Base-by-base conservation (phyloP, 2,797 vertebrate genomes). In the Peromyscus nudipes region DNA sequence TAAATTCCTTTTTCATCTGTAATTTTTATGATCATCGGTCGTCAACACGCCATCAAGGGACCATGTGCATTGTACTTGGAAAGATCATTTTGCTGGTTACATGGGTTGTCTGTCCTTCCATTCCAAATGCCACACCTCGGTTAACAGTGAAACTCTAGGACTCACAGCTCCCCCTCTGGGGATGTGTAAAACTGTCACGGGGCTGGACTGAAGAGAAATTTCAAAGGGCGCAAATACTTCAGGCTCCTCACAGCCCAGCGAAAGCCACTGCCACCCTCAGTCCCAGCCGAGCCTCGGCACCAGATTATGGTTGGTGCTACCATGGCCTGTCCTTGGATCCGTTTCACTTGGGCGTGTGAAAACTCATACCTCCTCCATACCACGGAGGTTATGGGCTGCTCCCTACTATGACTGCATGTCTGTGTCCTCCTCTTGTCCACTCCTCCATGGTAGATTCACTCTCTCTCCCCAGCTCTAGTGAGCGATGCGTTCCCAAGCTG, bases 21-120 rank as follows among this genome's bases (percentile, higher is more conserved):
- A 75, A 94, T 40, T 96, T 91, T 95, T 95, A 82, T 62, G 37
- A 91, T 23, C 62, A 71, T 57, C 5, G 23, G 10, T 96, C 77
- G 92, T 82, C n/a, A 81, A 75, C 55, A 91, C 97, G 69, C n/a
- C 73, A 60, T 52, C 55, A 62, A 82, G 89, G 27, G 34, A 52
- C 34, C 34, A n/a, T 21, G 16, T 31, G 43, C 27, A 71, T 37
- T 80, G 65, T 92, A 46, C 84, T 94, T 76, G 85, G n/a, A 89
- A 97, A 93, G 46, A 87, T 71, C 1, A 14, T 62, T 85, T 92
- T 92, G 19, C 40, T 92, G 65, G 5, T 82, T 79, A 23, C 0
- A 1, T 89, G 31, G 57, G n/a, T 76, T 94, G 82, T 86, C 73
- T 81, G 29, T 76, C 71, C n/a, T 73, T 25, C 55, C 89, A 86